Evolutionary conservation across 2,113 vertebrate genomes (phyloP).

Genomic region (Albula goreensis): DNA sequence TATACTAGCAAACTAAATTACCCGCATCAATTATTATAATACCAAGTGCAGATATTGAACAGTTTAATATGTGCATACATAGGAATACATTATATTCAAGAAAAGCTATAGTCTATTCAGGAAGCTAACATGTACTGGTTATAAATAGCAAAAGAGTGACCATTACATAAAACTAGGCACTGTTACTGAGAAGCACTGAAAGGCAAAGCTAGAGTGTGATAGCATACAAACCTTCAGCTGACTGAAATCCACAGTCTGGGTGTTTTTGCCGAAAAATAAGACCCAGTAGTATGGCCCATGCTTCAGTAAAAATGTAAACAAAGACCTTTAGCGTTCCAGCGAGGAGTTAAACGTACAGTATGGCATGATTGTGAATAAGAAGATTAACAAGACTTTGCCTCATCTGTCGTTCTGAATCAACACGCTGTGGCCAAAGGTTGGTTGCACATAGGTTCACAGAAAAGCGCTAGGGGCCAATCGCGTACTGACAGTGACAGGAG

Average conservation of each 20-base stretch:
- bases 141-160: neutral
- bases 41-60: neutral
- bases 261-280: conserved; percentile 17
- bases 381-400: conserved; percentile 56
- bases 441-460: conserved; percentile 6
- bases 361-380: conserved; percentile 42
- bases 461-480: neutral
- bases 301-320: conserved; percentile 26
- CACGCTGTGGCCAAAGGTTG: conserved; percentile 24
- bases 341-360: conserved; percentile 29
- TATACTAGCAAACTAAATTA: neutral
- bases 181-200: neutral
- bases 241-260: conserved; percentile 43
- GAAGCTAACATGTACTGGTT: neutral
- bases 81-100: neutral
- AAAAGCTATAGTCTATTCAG: neutral
- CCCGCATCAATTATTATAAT: neutral
- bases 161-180: neutral
- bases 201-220: neutral
- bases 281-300: conserved; percentile 43
- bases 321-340: conserved; percentile 27
- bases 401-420: conserved; percentile 49
- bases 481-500: neutral
- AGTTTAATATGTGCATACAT: neutral
- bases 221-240: conserved; percentile 55